Base-by-base conservation (phyloP, 2,888 invertebrate species). In the Erynnis tages region DNA sequence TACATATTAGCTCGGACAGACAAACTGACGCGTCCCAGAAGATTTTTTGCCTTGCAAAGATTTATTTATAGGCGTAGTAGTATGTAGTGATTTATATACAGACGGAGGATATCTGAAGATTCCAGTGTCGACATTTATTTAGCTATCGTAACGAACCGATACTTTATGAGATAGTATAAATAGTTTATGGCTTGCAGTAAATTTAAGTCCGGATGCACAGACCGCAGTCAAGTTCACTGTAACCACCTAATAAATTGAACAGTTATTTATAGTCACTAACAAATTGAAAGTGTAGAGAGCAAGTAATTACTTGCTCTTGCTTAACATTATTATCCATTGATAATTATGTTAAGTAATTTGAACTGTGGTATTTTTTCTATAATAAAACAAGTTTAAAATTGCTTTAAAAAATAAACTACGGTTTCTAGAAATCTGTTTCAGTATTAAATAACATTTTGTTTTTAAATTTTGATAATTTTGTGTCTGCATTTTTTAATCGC, bases 91-190 rank as follows among this genome's bases (percentile, higher is more conserved):
- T 44, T 32, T 44, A 32, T 21, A 32, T 32, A 13, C n/a, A 23
- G 19, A 21, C 10, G 23, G 16, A 8, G 23, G 16, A 13, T 25
- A 46, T 48, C 32, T 21, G 11, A 23, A 40, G 34, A 49, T 25
- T 27, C 8, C 41, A 11, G 5, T 41, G 34, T 41, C 41, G 49
- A 17, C 41, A 40, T 48, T 17, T 35, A 27, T 50, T 43, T 48
- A 30, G 11, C 25, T 25, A 35, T n/a, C 32, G 27, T 29, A 19
- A 35, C 35, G 19, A 50, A 4, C 35, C 11, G 32, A 49, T 40
- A 35, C 17, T 43, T 35, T 50, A 50, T 14, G 43, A 1, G 35
- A 35, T 21, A 13, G 23, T 32, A 32, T 35, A 50, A 50, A 35
- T 35, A 34, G 27, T 50, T 50, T 50, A 50, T 29, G 35, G 27